A percentile compares a stretch with the other conserved stretches of the same genome.
Evolutionary conservation across 2,797 vertebrate genomes (phyloP).

Genomic region (Schizopygopsis malacanthus): DNA sequence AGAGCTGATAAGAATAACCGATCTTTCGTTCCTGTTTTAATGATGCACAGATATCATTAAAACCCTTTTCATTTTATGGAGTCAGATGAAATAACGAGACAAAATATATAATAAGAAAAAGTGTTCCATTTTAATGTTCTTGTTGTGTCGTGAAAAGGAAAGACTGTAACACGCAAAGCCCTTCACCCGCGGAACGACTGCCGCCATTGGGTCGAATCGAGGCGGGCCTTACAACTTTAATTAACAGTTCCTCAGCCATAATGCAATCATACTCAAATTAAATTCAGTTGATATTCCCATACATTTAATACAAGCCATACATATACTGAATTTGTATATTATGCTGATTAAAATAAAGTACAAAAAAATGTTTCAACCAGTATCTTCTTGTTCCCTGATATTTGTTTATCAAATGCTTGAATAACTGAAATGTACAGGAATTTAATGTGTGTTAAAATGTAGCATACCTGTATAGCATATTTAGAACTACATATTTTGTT

Average conservation of each 20-base stretch:
- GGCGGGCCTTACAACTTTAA: too few relatives aligned
- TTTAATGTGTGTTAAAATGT: neutral
- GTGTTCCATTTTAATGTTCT: too few relatives aligned
- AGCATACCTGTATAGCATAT: neutral
- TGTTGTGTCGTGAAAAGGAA: too few relatives aligned
- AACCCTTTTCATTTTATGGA: too few relatives aligned
- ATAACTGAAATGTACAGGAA: neutral
- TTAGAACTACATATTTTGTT: neutral
- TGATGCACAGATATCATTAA: too few relatives aligned
- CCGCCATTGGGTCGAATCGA: too few relatives aligned
- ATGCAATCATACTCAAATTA: constrained; percentile 7
- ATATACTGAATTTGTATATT: constrained; percentile 53
- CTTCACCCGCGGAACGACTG: too few relatives aligned
- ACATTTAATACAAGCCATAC: constrained; percentile 45
- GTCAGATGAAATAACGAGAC: too few relatives aligned
- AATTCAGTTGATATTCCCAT: constrained; percentile 15
- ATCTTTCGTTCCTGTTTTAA: too few relatives aligned
- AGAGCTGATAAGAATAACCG: too few relatives aligned
- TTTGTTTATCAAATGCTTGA: neutral
- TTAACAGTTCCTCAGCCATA: constrained; percentile 12
- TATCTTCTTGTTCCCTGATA: neutral
- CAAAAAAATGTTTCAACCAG: neutral
- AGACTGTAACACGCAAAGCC: too few relatives aligned
- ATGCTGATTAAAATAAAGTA: constrained; percentile 42
- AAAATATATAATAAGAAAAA: too few relatives aligned